Evolutionary conservation across 2,888 invertebrate species (phyloP).

Genomic region (Leptopilina syphax): DNA sequence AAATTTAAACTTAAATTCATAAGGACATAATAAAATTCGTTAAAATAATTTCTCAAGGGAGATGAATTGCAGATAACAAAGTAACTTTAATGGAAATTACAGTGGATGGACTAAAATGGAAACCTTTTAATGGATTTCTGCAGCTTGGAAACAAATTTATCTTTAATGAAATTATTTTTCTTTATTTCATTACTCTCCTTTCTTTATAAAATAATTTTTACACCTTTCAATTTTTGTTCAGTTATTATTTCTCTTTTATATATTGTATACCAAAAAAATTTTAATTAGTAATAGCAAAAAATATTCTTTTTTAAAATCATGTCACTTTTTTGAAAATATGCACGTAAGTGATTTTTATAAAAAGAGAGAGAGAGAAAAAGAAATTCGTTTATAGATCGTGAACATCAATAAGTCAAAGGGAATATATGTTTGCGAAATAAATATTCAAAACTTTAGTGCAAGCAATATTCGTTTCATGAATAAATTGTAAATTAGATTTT

Average conservation of each 20-base stretch:
- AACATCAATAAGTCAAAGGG: conserved; percentile 2
- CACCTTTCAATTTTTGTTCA: too few relatives aligned
- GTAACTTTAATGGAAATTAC: neutral
- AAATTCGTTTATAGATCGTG: neutral
- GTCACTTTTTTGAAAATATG: too few relatives aligned
- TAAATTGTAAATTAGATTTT: neutral
- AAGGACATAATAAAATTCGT: neutral
- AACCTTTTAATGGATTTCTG: conserved; percentile 1
- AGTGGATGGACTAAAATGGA: neutral
- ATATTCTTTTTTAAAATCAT: too few relatives aligned
- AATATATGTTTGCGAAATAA: neutral
- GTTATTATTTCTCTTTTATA: too few relatives aligned
- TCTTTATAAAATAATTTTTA: too few relatives aligned
- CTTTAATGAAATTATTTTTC: neutral
- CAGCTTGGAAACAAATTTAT: conserved; percentile 7
- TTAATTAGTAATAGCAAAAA: too few relatives aligned
- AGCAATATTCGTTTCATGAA: neutral
- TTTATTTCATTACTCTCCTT: too few relatives aligned
- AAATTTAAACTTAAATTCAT: neutral
- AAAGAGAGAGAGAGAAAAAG: neutral
- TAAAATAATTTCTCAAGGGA: neutral
- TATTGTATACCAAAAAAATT: too few relatives aligned
- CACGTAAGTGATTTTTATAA: conserved; percentile 2
- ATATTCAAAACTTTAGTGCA: neutral
- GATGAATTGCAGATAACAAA: neutral